Conservation (phyloP, 2,113 vertebrate species). For the Thryonomys swinderianus region DNA sequence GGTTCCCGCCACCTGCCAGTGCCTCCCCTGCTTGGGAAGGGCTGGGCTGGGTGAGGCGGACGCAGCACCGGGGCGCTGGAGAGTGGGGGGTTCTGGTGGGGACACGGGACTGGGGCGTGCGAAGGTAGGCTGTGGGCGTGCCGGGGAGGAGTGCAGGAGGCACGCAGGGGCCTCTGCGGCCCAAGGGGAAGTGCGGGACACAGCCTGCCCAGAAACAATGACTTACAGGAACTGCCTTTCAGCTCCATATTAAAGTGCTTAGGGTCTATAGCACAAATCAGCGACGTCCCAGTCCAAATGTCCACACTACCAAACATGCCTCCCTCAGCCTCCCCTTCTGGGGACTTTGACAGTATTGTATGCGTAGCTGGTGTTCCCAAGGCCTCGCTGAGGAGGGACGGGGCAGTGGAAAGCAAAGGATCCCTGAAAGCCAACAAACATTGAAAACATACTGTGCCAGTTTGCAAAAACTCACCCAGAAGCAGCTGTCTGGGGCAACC, state of each 20-base stretch:
- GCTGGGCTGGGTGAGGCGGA: background rate
- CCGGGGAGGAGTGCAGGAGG: too few relatives aligned
- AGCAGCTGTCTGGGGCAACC: background rate
- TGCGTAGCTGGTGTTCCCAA: too few relatives aligned
- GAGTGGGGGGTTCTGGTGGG: background rate
- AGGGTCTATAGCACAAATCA: background rate
- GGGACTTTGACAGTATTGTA: background rate
- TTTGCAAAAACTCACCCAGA: background rate
- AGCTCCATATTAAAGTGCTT: background rate
- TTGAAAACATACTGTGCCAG: background rate
- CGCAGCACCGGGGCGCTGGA: background rate
- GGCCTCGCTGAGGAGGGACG: background rate
- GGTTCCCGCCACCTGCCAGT: background rate
- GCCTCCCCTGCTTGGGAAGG: background rate
- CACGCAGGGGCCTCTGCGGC: background rate
- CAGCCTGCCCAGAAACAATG: background rate
- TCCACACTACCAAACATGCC: background rate
- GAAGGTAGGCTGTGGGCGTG: too few relatives aligned
- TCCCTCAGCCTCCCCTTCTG: background rate
- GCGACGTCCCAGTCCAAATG: background rate
- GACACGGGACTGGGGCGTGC: background rate
- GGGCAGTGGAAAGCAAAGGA: background rate
- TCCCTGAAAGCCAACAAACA: background rate
- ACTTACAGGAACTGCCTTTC: background rate
- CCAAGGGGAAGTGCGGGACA: background rate